Evolutionary conservation across 2,797 vertebrate genomes (phyloP).

Genomic region (Rhinichthys osculus): DNA sequence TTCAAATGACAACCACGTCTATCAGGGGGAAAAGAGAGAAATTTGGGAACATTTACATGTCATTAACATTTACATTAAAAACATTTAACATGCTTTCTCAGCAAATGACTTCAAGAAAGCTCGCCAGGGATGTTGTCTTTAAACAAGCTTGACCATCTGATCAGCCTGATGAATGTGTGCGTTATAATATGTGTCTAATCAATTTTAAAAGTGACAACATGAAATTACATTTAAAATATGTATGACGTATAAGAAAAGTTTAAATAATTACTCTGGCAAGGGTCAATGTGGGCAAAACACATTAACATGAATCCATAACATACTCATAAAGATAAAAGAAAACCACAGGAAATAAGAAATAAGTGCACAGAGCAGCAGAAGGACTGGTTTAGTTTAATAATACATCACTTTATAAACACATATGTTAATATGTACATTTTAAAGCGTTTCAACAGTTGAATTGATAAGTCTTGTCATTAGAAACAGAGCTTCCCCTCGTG

Average conservation of each 20-base stretch:
- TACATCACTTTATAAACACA: neutral
- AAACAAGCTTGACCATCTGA: too few relatives aligned
- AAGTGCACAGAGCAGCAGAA: too few relatives aligned
- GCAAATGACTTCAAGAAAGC: too few relatives aligned
- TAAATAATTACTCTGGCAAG: neutral
- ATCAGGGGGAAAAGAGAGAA: neutral
- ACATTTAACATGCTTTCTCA: too few relatives aligned
- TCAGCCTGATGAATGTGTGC: too few relatives aligned
- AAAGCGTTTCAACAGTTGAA: too few relatives aligned
- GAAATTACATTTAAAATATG: neutral
- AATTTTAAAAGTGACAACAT: neutral
- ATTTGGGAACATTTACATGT: neutral
- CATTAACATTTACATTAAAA: neutral
- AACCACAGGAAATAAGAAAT: too few relatives aligned
- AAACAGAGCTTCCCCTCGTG: neutral
- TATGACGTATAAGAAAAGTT: neutral
- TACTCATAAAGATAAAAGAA: neutral
- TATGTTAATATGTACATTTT: too few relatives aligned
- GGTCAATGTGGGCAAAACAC: neutral
- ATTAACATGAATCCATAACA: neutral
- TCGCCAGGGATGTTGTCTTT: too few relatives aligned
- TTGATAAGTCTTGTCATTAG: neutral
- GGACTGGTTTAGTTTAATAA: neutral
- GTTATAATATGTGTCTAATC: accelerated
- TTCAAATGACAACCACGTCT: neutral